Conservation (phyloP, 2,113 vertebrate genomes). For the Pangasianodon hypophthalmus region DNA sequence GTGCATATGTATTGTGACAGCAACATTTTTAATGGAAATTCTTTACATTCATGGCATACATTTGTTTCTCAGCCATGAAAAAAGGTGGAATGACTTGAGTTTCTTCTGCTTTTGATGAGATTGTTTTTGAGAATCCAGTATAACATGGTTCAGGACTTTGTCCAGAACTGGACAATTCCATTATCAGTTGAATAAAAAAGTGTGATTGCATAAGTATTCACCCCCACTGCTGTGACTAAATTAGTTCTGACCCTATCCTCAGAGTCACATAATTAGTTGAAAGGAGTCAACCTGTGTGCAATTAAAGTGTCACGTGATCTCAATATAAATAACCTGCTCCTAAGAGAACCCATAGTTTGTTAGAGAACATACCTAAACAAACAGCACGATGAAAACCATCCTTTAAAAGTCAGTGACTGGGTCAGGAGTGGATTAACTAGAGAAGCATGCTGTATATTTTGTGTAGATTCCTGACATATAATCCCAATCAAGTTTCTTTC, state of each 20-base stretch:
- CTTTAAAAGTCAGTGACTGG: neutral
- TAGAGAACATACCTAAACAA: neutral
- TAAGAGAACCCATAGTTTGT: neutral
- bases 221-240: neutral
- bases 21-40: constrained; percentile 7
- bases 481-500: neutral
- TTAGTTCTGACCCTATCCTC: neutral
- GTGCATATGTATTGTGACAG: constrained; percentile 27
- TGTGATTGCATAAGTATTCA: neutral
- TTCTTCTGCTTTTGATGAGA: neutral
- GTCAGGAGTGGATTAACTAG: neutral
- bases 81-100: neutral
- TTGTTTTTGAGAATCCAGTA: neutral
- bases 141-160: neutral
- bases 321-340: neutral
- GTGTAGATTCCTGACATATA: neutral
- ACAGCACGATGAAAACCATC: neutral
- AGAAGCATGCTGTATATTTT: neutral
- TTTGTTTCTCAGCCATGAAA: neutral
- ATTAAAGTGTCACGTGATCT: neutral
- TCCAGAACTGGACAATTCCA: neutral
- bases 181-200: neutral
- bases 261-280: neutral
- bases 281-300: neutral
- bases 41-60: neutral